A percentile compares a stretch with the other conserved stretches of the same genome.
These are phyloP conservation scores for Chrysogorgia sp. DNA, from an alignment of 92 coral and sea anemone species.

Conservation along the genomic window DNA sequence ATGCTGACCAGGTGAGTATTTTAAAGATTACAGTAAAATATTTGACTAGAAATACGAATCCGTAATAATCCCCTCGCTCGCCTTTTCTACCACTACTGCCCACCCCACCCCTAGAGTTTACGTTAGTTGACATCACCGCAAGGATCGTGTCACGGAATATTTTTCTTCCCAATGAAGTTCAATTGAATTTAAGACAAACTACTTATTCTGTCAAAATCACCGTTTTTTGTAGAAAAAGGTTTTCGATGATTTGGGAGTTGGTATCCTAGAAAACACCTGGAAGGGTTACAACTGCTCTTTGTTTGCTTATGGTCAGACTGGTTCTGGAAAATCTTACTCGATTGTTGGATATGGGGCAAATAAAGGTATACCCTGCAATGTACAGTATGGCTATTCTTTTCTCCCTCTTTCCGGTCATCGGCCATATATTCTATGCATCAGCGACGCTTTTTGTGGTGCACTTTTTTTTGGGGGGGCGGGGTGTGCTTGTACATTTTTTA, in stretches of 20 bases:
- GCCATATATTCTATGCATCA: background rate
- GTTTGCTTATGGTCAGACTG: constrained; percentile 97
- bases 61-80: too few relatives aligned
- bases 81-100: too few relatives aligned
- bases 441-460: too few relatives aligned
- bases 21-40: background rate
- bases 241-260: constrained; percentile 81
- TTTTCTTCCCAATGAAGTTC: too few relatives aligned
- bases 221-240: constrained; percentile 63
- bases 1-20: constrained; percentile 87
- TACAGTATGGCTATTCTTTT: background rate
- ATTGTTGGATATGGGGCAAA: constrained; percentile 93
- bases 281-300: constrained; percentile 92
- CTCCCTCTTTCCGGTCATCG: background rate
- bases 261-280: constrained; percentile 88
- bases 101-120: too few relatives aligned
- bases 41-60: too few relatives aligned
- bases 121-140: too few relatives aligned
- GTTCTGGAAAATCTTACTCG: constrained; percentile 94
- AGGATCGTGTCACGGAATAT: too few relatives aligned
- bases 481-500: background rate
- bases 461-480: too few relatives aligned
- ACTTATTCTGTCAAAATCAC: too few relatives aligned
- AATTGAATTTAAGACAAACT: too few relatives aligned
- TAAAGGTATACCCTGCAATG: constrained; percentile 60